Percentiles rank a stretch among this genome's conserved stretches.
Conservation (phyloP, 1,140 invertebrate species). For the Drosophila watanabei region DNA sequence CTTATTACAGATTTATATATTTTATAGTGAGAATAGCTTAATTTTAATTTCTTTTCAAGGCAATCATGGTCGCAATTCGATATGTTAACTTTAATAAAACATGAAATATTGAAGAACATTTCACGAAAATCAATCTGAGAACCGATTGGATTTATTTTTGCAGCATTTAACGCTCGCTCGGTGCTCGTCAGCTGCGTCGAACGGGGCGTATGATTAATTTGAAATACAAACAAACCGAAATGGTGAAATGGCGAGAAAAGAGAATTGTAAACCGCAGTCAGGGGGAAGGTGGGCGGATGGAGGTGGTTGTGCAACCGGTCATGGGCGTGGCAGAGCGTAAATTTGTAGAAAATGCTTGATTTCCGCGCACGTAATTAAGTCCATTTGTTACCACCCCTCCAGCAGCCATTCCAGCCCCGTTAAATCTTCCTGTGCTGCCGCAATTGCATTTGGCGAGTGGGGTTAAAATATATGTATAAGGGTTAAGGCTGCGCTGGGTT, state of each 20-base stretch:
- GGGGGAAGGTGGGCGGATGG: constrained; percentile 12
- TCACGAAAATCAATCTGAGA: constrained; percentile 43
- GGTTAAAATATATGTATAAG: constrained; percentile 16
- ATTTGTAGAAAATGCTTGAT: constrained; percentile 83
- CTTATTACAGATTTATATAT: too few species aligned
- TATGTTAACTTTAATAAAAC: background rate
- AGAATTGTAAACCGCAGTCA: constrained; percentile 66
- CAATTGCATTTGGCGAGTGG: constrained; percentile 58
- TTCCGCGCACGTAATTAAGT: constrained; percentile 83
- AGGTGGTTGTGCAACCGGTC: constrained; percentile 16
- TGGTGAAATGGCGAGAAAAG: constrained; percentile 36
- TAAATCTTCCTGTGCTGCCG: constrained; percentile 33
- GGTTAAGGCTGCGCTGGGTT: constrained; percentile 20
- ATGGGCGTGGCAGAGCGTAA: constrained; percentile 64
- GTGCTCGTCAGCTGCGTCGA: constrained; percentile 35
- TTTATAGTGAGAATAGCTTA: background rate
- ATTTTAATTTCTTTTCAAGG: background rate
- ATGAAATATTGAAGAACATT: background rate
- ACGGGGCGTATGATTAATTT: constrained; percentile 80
- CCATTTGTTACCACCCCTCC: constrained; percentile 67
- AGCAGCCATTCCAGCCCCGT: background rate
- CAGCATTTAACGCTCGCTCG: constrained; percentile 39
- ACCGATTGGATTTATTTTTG: constrained; percentile 53
- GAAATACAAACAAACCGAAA: constrained; percentile 77
- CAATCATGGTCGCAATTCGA: fast-evolving